Percentiles rank a stretch among this genome's conserved stretches.
Conservation (phyloP, 2,113 vertebrate species). For the Oryzias melastigma region DNA sequence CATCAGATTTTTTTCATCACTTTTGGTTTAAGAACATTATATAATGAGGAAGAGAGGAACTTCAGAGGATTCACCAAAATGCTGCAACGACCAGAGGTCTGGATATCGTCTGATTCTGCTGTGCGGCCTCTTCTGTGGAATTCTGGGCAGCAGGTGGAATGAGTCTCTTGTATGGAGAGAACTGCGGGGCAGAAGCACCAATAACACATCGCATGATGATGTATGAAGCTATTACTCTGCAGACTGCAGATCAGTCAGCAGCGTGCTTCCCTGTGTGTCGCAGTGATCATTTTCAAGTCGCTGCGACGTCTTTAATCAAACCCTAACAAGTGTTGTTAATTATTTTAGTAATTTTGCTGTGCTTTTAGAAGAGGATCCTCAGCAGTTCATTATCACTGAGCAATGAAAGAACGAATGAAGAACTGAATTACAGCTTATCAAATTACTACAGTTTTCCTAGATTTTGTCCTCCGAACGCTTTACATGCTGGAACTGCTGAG, state of each 20-base stretch:
- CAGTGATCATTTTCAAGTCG: neutral
- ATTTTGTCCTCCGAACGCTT: too few relatives aligned
- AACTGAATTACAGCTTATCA: too few relatives aligned
- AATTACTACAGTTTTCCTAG: too few relatives aligned
- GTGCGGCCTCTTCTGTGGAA: slow-evolving; percentile 21
- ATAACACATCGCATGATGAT: slow-evolving; percentile 55
- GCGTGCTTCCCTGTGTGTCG: slow-evolving; percentile 1
- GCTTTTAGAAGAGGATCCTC: too few relatives aligned
- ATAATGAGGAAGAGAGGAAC: neutral
- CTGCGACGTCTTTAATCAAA: too few relatives aligned
- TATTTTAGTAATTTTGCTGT: too few relatives aligned
- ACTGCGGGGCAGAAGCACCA: slow-evolving; percentile 51
- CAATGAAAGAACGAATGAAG: too few relatives aligned
- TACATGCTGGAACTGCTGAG: too few relatives aligned
- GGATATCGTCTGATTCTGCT: neutral
- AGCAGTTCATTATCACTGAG: too few relatives aligned
- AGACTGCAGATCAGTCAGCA: slow-evolving; percentile 60
- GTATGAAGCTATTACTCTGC: slow-evolving; percentile 52
- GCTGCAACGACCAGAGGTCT: neutral
- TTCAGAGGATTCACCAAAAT: neutral
- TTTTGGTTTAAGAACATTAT: too few relatives aligned
- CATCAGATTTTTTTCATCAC: too few relatives aligned
- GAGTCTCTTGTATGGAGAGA: slow-evolving; percentile 34
- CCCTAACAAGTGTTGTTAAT: too few relatives aligned
- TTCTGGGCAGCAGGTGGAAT: slow-evolving; percentile 54